These are phyloP conservation scores for Syngnathus typhle DNA, from an alignment of 2,113 vertebrate species.

Conservation along the genomic window DNA sequence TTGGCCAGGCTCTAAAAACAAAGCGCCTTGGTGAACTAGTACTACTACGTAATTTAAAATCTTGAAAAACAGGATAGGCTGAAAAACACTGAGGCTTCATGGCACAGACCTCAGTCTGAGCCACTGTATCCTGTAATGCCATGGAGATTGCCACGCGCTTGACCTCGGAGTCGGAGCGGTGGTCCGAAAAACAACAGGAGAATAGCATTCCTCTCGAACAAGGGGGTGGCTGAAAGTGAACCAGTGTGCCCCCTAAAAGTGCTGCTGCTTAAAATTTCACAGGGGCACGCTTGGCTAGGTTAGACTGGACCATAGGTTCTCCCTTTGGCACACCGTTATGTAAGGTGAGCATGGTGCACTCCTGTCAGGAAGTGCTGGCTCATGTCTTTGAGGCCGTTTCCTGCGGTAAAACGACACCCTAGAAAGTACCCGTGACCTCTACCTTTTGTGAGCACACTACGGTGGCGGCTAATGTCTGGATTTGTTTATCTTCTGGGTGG, in stretches of 20 bases:
- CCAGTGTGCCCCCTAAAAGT: constrained; percentile 47
- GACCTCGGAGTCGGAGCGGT: neutral
- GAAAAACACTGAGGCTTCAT: neutral
- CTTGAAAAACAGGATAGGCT: neutral
- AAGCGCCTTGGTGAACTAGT: neutral
- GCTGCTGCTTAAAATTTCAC: constrained; percentile 25
- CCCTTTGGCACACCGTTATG: constrained; percentile 36
- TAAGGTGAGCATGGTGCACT: constrained; percentile 45
- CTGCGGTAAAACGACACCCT: constrained; percentile 58
- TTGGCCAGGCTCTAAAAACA: too few relatives aligned
- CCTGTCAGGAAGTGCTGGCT: constrained; percentile 58
- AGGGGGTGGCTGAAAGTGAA: constrained; percentile 33
- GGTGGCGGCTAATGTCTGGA: neutral
- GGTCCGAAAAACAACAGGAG: constrained; percentile 12
- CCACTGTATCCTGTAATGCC: neutral
- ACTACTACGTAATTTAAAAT: neutral
- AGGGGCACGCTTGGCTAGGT: neutral
- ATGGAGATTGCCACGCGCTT: constrained; percentile 17
- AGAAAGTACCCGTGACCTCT: constrained; percentile 43
- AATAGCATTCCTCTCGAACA: constrained; percentile 6
- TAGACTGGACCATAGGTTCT: constrained; percentile 13
- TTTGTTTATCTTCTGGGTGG: constrained; percentile 10
- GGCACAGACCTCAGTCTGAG: constrained; percentile 19
- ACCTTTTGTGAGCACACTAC: constrained; percentile 20
- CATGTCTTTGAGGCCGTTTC: constrained; percentile 51